Conservation (phyloP, 35 echinoderm and acorn worm genomes). For the Apostichopus japonicus region DNA sequence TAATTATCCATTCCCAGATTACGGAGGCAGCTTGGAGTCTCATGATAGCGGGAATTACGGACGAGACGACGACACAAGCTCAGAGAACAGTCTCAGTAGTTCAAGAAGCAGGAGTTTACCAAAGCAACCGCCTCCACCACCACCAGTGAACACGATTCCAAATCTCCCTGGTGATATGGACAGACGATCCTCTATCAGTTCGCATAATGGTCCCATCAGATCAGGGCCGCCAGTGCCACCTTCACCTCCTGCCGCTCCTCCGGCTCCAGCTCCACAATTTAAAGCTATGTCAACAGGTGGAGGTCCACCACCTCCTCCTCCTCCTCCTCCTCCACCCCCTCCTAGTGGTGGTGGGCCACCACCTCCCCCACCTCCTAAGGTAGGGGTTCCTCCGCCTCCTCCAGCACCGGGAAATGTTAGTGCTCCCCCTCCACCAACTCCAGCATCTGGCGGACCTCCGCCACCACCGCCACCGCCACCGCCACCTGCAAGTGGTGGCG, state of each 20-base stretch:
- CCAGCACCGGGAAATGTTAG: slow-evolving; percentile 24
- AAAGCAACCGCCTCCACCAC: slow-evolving; percentile 32
- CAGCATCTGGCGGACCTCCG: not conserved
- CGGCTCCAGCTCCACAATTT: not conserved
- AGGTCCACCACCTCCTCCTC: slow-evolving; percentile 21
- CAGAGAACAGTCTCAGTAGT: slow-evolving; percentile 43
- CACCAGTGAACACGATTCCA: slow-evolving; percentile 63
- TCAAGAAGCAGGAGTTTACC: slow-evolving; percentile 4
- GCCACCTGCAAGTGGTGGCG: not conserved
- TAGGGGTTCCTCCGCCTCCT: not conserved
- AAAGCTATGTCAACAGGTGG: not conserved
- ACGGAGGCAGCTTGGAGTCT: slow-evolving; percentile 23
- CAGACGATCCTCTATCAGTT: not conserved
- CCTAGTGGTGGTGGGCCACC: not conserved
- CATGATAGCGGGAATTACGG: slow-evolving; percentile 2
- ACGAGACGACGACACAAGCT: slow-evolving; percentile 13
- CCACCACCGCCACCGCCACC: slow-evolving; percentile 28
- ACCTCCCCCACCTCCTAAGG: not conserved
- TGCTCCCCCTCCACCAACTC: slow-evolving; percentile 37
- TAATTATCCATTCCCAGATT: slow-evolving; percentile 70
- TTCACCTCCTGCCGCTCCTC: slow-evolving; percentile 23
- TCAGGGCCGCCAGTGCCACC: slow-evolving; percentile 24
- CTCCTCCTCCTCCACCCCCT: not conserved
- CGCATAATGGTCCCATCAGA: not conserved
- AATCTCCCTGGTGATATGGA: slow-evolving; percentile 14